These are phyloP conservation scores for Mirza zaza DNA, from an alignment of 2,113 vertebrate species.

Conservation along the genomic window DNA sequence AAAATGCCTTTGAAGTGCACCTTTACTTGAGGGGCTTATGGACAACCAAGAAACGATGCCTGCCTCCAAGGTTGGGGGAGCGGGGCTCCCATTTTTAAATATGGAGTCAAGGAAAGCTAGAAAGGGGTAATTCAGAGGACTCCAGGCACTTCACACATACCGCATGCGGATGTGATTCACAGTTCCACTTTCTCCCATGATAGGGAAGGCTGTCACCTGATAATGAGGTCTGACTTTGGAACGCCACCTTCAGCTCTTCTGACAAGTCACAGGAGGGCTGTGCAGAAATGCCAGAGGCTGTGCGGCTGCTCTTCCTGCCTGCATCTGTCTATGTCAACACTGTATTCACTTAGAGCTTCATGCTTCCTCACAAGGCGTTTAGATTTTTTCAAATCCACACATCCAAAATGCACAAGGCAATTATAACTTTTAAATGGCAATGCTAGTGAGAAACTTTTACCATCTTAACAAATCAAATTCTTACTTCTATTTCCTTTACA, in stretches of 20 bases:
- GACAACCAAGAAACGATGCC: neutral
- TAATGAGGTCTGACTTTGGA: neutral
- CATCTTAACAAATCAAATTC: slow-evolving; percentile 33
- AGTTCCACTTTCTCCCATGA: neutral
- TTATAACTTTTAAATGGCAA: slow-evolving; percentile 19
- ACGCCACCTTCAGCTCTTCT: slow-evolving; percentile 9
- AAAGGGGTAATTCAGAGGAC: neutral
- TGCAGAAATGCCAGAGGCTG: neutral
- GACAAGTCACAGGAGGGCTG: slow-evolving; percentile 51
- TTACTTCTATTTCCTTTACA: neutral
- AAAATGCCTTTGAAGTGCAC: fast-evolving
- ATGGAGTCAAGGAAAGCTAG: neutral
- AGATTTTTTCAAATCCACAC: slow-evolving; percentile 12
- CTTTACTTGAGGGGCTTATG: neutral
- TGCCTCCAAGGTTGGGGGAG: neutral
- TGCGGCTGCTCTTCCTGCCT: neutral
- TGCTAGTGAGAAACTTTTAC: slow-evolving; percentile 37
- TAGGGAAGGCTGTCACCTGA: neutral
- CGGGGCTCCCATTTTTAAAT: neutral
- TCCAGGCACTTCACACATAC: neutral
- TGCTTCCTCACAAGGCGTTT: neutral
- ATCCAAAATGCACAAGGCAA: neutral
- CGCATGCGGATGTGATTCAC: slow-evolving; percentile 29
- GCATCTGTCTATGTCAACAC: neutral
- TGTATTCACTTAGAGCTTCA: neutral